Base-by-base conservation (phyloP, 2,888 invertebrate species). In the Parascotia fuliginaria region DNA sequence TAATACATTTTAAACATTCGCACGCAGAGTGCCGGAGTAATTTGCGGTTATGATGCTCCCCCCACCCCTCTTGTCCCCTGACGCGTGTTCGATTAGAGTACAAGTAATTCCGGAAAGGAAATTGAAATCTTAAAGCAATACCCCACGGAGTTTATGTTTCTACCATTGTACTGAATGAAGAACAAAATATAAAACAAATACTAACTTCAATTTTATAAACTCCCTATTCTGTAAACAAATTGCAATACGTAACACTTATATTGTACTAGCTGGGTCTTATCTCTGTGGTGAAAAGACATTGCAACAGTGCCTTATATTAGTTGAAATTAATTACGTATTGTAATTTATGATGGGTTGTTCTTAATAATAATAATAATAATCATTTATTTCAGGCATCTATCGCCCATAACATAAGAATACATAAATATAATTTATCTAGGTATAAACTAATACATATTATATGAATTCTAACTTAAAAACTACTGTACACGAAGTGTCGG, bases 61-160 rank as follows among this genome's bases (percentile, higher is more conserved):
- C 72, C 60, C 73, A 73, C 48, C 72, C 65, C 65, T 60, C 71
- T 65, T 65, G 78, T 86, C 85, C 87, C 89, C 79, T 79, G 85
- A 89, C 89, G 89, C 89, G 85, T 87, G 91, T 89, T 90, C 91
- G 90, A 92, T 92, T 91, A 90, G 85, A 88, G 83, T 79, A 85
- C 88, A 86, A 89, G 90, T 92, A 91, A 92, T 92, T 92, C 87
- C 89, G 86, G 83, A 84, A 90, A 89, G 91, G 91, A 92, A 92
- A 92, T 92, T 91, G 91, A 92, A 92, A 92, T 91, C 90, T 91
- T 89, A 87, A 85, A 85, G 90, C 87, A 89, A 88, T 89, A 85
- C 90, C 85, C 90, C 76, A 85, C 80, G 84, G 91, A 90, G 81
- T 85, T 79, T 69, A 83, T 85, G 83, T 84, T 85, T 80, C 81